Evolutionary conservation across 2,113 vertebrate species (phyloP), one percentile per base, ranked within the genome.

Genomic region (Ibidorhyncha struthersii): DNA sequence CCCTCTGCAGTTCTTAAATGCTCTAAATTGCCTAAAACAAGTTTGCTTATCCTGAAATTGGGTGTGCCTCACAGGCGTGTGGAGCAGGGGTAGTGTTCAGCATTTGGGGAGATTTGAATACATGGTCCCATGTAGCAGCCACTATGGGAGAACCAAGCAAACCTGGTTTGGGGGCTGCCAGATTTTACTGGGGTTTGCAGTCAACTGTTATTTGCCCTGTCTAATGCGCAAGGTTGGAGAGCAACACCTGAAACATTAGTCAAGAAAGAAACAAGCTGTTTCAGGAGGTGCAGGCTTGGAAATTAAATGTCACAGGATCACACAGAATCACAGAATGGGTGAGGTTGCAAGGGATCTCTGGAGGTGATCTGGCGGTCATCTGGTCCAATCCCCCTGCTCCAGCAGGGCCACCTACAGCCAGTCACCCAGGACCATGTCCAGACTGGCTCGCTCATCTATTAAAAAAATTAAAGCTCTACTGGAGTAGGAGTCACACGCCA

Each of bases 101-200:
- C 21, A 3, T 52, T 34, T 82, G 7, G 26, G n/a, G 49, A 80
- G 26, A 21, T 59, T 43, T 26, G 17, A 63, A 36, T 14, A n/a
- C 70, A 5, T 4, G 7, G 10, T 66, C 56, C 9, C 27, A 8
- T 3, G 29, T 20, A 63, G 56, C 22, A 65, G 3, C 9, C 7
- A 43, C 52, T 52, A 30, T 8, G 47, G 49, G 29, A 12, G 7
- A 92, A 29, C 8, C 6, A 41, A 61, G 62, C 23, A 76, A 72
- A 52, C 7, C 27, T n/a, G 25, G 2, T 23, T 14, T 6, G 20
- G 12, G 18, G 14, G 3, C 20, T 74, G 36, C 27, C 55, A 0
- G 0, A 36, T 52, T 72, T 71, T 50, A 38, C 32, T 43, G 62
- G 41, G 21, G 6, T 55, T 85, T 76, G n/a, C 25, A 74, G 50